phyloP scores from a whole-genome alignment of 2,888 invertebrate genomes.

The Scotopteryx bipunctaria region DNA sequence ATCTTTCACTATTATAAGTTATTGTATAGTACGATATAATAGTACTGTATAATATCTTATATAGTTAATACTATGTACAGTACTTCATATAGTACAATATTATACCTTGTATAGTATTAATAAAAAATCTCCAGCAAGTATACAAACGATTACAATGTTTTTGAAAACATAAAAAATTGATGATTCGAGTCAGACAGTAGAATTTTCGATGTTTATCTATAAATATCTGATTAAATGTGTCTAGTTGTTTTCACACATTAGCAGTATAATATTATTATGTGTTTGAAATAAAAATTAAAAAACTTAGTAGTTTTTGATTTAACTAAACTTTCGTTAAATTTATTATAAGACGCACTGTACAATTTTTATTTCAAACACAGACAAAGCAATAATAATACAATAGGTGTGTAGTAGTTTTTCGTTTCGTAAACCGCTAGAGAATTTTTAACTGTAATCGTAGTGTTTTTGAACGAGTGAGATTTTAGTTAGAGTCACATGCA shows the following conservation, averaged over 20 bases:
- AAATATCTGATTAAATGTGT: slow-evolving; percentile 44
- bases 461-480: slow-evolving; percentile 20
- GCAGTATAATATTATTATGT: slow-evolving; percentile 60
- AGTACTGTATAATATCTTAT: no score
- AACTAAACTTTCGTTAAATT: no score
- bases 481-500: slow-evolving; percentile 32
- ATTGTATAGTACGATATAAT: no score
- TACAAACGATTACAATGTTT: no score
- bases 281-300: slow-evolving; percentile 57
- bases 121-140: no score
- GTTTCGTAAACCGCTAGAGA: slow-evolving; percentile 74
- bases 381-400: slow-evolving; percentile 78
- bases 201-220: slow-evolving; percentile 45
- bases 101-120: no score
- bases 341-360: no score
- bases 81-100: no score
- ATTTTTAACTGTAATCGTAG: slow-evolving; percentile 47
- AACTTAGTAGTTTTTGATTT: not conserved
- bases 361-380: slow-evolving; percentile 55
- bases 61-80: no score
- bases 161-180: slow-evolving; percentile 27
- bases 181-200: slow-evolving; percentile 45
- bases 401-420: slow-evolving; percentile 69
- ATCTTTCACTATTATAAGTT: no score
- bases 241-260: slow-evolving; percentile 46